A percentile compares a stretch with the other conserved stretches of the same genome.
These are phyloP conservation scores for Ursus arctos DNA, from an alignment of 2,113 vertebrate genomes.

Conservation along the genomic window DNA sequence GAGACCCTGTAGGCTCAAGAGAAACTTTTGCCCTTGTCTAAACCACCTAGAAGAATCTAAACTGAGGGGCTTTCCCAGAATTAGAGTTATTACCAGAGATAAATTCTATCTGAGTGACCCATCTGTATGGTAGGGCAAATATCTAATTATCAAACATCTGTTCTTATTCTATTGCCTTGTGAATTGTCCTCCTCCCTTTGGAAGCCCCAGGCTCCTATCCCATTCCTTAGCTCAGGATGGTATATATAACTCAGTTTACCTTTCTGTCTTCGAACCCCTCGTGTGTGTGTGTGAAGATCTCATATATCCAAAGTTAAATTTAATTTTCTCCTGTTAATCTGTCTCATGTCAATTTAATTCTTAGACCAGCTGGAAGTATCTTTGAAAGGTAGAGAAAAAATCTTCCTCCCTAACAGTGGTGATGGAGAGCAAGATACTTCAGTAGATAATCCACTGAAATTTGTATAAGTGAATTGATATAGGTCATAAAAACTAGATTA, in stretches of 20 bases:
- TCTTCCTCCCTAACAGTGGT: background rate
- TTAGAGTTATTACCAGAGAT: background rate
- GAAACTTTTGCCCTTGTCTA: background rate
- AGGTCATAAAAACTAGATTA: background rate
- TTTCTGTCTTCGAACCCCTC: background rate
- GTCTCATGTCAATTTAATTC: background rate
- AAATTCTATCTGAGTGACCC: background rate
- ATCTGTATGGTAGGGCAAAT: background rate
- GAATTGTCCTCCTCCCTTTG: background rate
- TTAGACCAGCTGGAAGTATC: background rate
- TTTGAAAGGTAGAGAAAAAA: background rate
- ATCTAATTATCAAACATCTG: background rate
- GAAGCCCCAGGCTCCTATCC: background rate
- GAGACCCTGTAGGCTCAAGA: background rate
- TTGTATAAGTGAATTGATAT: background rate
- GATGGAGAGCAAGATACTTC: background rate
- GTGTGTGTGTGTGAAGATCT: background rate
- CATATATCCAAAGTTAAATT: background rate
- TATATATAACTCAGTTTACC: background rate
- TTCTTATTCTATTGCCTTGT: background rate
- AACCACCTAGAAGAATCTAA: background rate
- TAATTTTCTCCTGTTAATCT: background rate
- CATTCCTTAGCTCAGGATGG: background rate
- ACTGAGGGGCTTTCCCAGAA: background rate
- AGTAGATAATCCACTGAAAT: background rate